Conservation (phyloP, 1,140 invertebrate genomes). For the Magallana ariakensis region DNA sequence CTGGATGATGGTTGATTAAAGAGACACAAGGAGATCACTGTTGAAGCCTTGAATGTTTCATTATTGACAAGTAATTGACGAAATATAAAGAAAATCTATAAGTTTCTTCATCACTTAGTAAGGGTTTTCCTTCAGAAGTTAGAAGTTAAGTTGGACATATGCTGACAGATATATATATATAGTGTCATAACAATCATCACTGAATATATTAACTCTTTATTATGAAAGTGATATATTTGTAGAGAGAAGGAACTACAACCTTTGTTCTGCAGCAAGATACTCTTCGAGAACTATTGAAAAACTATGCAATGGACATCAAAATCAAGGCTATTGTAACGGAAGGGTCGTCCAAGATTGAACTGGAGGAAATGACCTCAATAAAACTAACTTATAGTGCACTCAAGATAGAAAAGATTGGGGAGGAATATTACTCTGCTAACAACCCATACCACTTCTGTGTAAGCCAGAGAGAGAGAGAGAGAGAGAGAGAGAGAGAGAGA, state of each 20-base stretch:
- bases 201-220: no score
- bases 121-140: no score
- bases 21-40: no score
- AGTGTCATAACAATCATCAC: no score
- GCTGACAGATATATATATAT: no score
- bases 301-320: not conserved
- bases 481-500: no score
- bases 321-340: not conserved
- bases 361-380: not conserved
- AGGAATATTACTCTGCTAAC: not conserved
- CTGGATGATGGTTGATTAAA: no score
- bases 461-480: not conserved
- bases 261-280: not conserved
- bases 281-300: not conserved
- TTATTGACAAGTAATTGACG: no score
- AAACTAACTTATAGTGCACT: not conserved
- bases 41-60: no score
- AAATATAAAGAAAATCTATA: no score
- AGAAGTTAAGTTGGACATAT: no score
- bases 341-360: not conserved
- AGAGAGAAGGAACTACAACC: not conserved
- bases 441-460: not conserved
- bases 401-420: not conserved
- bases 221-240: not conserved
- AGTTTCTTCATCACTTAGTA: no score